These are phyloP conservation scores for Lobophora halterata DNA, from an alignment of 2,888 invertebrate genomes.

Conservation along the genomic window DNA sequence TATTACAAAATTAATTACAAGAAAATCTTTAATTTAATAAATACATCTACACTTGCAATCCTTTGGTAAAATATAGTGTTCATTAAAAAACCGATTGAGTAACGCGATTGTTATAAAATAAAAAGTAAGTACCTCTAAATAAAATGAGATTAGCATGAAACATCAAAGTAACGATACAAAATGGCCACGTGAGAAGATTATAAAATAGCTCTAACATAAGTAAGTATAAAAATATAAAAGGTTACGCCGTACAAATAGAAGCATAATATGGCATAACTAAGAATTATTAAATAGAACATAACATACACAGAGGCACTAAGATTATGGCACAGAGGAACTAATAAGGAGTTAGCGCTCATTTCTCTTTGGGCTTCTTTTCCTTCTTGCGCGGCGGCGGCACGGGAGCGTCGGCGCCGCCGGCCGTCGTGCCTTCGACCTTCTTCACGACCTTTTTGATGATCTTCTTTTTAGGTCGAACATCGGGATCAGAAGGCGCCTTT, in stretches of 20 bases:
- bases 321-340: slow-evolving; percentile 76
- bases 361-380: slow-evolving; percentile 79
- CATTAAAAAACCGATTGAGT: slow-evolving; percentile 48
- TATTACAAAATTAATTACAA: slow-evolving; percentile 72
- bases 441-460: slow-evolving; percentile 76
- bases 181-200: slow-evolving; percentile 46
- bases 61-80: slow-evolving; percentile 55
- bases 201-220: slow-evolving; percentile 55
- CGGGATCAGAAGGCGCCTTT: slow-evolving; percentile 25
- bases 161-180: slow-evolving; percentile 52
- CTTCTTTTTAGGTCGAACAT: slow-evolving; percentile 63
- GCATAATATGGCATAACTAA: slow-evolving; percentile 62
- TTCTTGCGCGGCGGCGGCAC: slow-evolving; percentile 80
- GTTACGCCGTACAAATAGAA: slow-evolving; percentile 68
- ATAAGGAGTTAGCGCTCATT: slow-evolving; percentile 60
- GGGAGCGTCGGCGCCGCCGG: slow-evolving; percentile 59
- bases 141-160: slow-evolving; percentile 54
- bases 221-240: slow-evolving; percentile 36
- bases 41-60: slow-evolving; percentile 63
- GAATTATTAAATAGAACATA: slow-evolving; percentile 63
- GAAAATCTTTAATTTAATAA: slow-evolving; percentile 61
- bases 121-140: slow-evolving; percentile 41
- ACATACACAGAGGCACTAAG: slow-evolving; percentile 60
- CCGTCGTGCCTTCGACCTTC: slow-evolving; percentile 57
- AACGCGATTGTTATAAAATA: slow-evolving; percentile 44